These are phyloP conservation scores for Apoderus coryli DNA, from an alignment of 2,888 invertebrate genomes.

Conservation along the genomic window DNA sequence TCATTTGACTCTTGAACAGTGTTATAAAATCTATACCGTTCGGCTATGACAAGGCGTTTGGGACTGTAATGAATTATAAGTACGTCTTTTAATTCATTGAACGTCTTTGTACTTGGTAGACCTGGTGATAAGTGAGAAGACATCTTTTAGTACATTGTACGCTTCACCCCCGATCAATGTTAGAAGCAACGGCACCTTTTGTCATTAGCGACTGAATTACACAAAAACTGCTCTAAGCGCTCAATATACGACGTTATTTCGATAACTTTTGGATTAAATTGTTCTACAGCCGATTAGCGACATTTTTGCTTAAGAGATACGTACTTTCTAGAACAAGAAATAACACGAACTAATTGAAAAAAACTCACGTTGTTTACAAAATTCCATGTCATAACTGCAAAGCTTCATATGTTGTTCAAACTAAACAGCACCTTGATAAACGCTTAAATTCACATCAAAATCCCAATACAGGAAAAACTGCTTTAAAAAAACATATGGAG, in stretches of 20 bases:
- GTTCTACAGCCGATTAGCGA: conserved; percentile 14
- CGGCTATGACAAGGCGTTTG: conserved; percentile 17
- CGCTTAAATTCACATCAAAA: too few relatives aligned
- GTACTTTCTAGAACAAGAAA: too few relatives aligned
- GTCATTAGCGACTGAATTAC: conserved; percentile 15
- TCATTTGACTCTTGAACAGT: conserved; percentile 15
- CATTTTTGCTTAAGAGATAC: conserved; percentile 11
- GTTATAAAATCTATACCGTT: conserved; percentile 20
- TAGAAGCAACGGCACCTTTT: conserved; percentile 17
- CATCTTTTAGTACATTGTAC: conserved; percentile 15
- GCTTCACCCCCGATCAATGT: conserved; percentile 18
- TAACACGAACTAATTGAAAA: too few relatives aligned
- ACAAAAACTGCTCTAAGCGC: conserved; percentile 18
- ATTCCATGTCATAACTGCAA: too few relatives aligned
- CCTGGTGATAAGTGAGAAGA: conserved; percentile 15
- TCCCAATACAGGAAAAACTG: too few relatives aligned
- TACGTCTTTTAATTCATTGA: conserved; percentile 13
- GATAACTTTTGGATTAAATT: conserved; percentile 12
- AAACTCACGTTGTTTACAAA: too few relatives aligned
- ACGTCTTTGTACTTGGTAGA: conserved; percentile 11
- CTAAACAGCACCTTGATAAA: too few relatives aligned
- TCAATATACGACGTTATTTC: conserved; percentile 16
- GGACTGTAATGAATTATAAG: conserved; percentile 15
- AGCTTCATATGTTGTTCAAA: too few relatives aligned
- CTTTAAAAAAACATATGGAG: too few relatives aligned